A percentile compares a stretch with the other conserved stretches of the same genome.
Evolutionary conservation across 2,113 vertebrate genomes (phyloP).

Genomic region (Sakesphorus luctuosus): DNA sequence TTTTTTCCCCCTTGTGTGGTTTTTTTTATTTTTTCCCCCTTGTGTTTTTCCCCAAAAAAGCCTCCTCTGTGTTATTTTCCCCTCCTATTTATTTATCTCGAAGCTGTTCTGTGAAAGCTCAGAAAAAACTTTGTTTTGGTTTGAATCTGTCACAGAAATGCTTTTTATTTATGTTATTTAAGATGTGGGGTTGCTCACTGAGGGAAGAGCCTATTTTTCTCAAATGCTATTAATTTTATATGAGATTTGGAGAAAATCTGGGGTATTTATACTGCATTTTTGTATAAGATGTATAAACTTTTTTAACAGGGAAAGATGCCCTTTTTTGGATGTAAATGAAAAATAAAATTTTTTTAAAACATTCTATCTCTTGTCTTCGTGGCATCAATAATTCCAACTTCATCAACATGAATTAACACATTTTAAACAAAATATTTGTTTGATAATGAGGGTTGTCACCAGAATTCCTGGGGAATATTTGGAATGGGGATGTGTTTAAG

Average conservation of each 20-base stretch:
- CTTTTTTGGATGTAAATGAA: conserved; percentile 66
- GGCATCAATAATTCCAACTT: not conserved
- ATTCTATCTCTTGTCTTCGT: conserved; percentile 57
- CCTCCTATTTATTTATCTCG: conserved; percentile 69
- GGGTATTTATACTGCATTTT: conserved; percentile 80
- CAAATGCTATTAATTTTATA: conserved; percentile 78
- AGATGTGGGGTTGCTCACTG: conserved; percentile 40
- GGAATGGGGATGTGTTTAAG: not conserved
- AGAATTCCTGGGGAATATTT: not conserved
- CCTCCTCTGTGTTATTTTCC: conserved; percentile 41
- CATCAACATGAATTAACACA: not conserved
- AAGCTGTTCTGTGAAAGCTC: conserved; percentile 57
- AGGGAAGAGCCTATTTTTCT: conserved; percentile 75
- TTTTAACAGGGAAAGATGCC: conserved; percentile 71
- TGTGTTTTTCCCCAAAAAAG: not conserved
- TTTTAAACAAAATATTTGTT: not conserved
- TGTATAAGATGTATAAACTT: conserved; percentile 78
- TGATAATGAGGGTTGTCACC: not conserved
- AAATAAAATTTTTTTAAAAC: conserved; percentile 80
- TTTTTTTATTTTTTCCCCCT: too few relatives aligned
- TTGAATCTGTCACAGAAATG: conserved; percentile 28
- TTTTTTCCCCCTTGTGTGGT: too few relatives aligned
- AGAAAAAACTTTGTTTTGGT: not conserved
- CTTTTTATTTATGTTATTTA: conserved; percentile 79
- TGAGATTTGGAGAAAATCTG: conserved; percentile 68